Percentiles rank a stretch among this genome's conserved stretches.
Conservation (phyloP, 1,140 invertebrate species). For the Mizuhopecten yessoensis region DNA sequence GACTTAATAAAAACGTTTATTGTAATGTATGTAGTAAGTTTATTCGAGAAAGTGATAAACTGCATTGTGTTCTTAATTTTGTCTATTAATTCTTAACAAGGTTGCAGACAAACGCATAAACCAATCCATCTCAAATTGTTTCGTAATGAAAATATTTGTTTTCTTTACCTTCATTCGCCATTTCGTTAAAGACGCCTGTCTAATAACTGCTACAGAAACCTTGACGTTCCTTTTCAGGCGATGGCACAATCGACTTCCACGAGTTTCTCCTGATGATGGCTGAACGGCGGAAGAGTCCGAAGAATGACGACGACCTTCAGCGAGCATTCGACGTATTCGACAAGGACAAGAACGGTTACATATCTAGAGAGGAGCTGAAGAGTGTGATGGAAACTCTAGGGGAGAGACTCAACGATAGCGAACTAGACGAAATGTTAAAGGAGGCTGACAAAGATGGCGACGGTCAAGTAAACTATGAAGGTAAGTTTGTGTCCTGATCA, state of each 20-base stretch:
- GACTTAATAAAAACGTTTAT: no score
- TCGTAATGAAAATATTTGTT: no score
- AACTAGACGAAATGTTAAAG: conserved; percentile 96
- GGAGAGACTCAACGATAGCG: conserved; percentile 93
- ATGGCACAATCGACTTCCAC: conserved; percentile 99
- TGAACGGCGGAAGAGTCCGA: conserved; percentile 99
- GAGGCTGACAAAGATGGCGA: conserved; percentile 95
- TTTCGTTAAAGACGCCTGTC: no score
- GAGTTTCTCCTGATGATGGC: conserved; percentile 97
- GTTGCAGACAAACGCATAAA: no score
- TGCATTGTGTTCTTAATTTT: no score
- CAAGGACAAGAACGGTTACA: conserved; percentile 96
- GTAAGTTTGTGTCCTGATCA: conserved; percentile 84
- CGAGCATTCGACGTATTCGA: conserved; percentile 99
- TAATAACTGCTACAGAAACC: no score
- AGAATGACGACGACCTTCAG: conserved; percentile 98
- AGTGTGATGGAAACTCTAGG: conserved; percentile 96
- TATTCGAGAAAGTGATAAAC: no score
- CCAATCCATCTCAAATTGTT: no score
- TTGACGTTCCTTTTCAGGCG: conserved; percentile 87
- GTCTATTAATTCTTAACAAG: no score
- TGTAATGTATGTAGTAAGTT: no score
- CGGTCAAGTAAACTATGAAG: conserved; percentile 73
- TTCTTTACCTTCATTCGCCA: no score
- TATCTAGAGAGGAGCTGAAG: conserved; percentile 70